Conservation (phyloP, 2,113 vertebrate species). For the Morphnarchus princeps region DNA sequence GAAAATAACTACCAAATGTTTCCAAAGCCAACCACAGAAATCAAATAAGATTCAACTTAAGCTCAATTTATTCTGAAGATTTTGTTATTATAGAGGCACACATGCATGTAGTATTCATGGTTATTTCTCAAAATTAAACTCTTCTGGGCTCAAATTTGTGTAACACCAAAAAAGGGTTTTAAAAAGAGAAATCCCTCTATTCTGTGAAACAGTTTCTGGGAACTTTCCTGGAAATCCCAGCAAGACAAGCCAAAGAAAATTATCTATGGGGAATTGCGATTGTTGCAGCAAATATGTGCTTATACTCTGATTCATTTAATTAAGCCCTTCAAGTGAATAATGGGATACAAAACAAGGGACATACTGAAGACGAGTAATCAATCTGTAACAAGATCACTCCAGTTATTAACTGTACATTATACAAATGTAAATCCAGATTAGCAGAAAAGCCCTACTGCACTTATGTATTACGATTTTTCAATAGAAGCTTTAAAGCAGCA, state of each 20-base stretch:
- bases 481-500: background rate
- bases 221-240: slow-evolving; percentile 60
- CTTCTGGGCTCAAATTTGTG: slow-evolving; percentile 44
- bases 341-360: slow-evolving; percentile 30
- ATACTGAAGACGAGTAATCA: slow-evolving; percentile 26
- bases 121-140: slow-evolving; percentile 51
- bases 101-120: slow-evolving; percentile 25
- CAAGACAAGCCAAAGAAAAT: slow-evolving; percentile 52
- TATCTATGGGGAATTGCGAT: slow-evolving; percentile 53
- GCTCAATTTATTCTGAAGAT: slow-evolving; percentile 6
- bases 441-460: background rate
- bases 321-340: slow-evolving; percentile 26
- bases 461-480: background rate
- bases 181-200: slow-evolving; percentile 49
- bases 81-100: slow-evolving; percentile 23
- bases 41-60: slow-evolving; percentile 39
- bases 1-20: slow-evolving; percentile 68
- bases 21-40: slow-evolving; percentile 58
- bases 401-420: background rate
- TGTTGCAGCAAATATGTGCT: slow-evolving; percentile 52
- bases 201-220: slow-evolving; percentile 47
- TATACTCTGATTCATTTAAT: slow-evolving; percentile 55
- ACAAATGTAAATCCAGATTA: background rate
- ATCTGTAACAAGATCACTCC: background rate
- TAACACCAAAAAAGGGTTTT: slow-evolving; percentile 36